Conservation (phyloP, 2,888 invertebrate genomes). For the Idaea straminata region DNA sequence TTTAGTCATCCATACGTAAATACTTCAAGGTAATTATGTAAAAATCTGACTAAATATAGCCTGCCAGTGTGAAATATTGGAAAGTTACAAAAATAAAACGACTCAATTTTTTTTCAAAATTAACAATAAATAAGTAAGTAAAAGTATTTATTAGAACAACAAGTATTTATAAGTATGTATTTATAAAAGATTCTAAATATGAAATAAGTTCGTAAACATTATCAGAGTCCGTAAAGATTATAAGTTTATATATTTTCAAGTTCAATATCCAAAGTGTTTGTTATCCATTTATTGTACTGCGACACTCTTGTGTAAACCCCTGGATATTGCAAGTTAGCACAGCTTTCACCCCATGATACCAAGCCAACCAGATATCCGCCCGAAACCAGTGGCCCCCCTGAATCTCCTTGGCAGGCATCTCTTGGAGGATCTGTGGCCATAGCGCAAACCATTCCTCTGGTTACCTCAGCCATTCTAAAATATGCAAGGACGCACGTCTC, state of each 20-base stretch:
- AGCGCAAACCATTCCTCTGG: conserved; percentile 70
- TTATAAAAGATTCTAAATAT: background rate
- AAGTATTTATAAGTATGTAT: too few relatives aligned
- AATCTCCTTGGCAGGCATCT: conserved; percentile 79
- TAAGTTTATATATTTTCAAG: conserved; percentile 8
- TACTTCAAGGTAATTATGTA: background rate
- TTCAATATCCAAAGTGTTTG: conserved; percentile 18
- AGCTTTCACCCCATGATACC: conserved; percentile 81
- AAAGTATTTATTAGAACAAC: background rate
- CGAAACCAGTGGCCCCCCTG: conserved; percentile 81
- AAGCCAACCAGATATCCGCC: conserved; percentile 69
- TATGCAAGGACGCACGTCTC: conserved; percentile 59
- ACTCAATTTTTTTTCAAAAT: background rate
- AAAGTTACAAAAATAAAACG: background rate
- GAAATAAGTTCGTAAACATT: background rate
- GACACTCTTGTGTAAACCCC: conserved; percentile 80
- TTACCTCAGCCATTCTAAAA: conserved; percentile 47
- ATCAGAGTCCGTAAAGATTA: background rate
- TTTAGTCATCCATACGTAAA: conserved; percentile 2
- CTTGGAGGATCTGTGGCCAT: conserved; percentile 48
- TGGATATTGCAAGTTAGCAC: conserved; percentile 73
- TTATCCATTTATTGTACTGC: conserved; percentile 57
- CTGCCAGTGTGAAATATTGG: background rate
- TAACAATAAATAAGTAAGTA: background rate
- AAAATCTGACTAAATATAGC: background rate